phyloP scores from a whole-genome alignment of 1,140 invertebrate genomes.

The Bombus soroeensis region DNA sequence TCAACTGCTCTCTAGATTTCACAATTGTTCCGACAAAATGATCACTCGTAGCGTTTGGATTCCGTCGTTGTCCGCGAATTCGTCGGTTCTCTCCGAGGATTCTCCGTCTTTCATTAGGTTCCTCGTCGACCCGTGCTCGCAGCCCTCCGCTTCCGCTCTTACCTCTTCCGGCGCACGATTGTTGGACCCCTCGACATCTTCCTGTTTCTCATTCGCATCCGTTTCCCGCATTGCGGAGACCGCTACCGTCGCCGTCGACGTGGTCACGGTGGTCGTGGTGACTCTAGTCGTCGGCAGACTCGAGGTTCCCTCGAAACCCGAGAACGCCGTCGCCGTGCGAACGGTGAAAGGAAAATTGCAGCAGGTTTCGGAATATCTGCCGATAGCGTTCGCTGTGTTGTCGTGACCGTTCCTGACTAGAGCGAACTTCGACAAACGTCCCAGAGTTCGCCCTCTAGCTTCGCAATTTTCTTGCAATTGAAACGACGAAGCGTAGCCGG shows the following conservation, averaged over 20 bases:
- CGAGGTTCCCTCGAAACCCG: neutral
- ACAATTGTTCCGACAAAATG: constrained; percentile 81
- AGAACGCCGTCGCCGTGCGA: neutral
- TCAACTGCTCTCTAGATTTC: constrained; percentile 56
- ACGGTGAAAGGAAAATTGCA: constrained; percentile 20
- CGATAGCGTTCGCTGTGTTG: neutral
- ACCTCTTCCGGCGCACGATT: constrained; percentile 69
- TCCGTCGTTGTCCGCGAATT: constrained; percentile 77
- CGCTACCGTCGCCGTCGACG: constrained; percentile 20
- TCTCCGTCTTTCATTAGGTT: constrained; percentile 73
- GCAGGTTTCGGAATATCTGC: constrained; percentile 28
- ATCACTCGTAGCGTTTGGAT: constrained; percentile 81
- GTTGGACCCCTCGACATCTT: neutral
- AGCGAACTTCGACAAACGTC: constrained; percentile 6
- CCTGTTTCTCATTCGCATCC: neutral
- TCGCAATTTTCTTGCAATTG: constrained; percentile 20
- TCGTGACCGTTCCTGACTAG: neutral
- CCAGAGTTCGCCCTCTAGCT: neutral
- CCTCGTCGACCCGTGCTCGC: constrained; percentile 76
- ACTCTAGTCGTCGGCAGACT: neutral
- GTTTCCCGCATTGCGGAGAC: constrained; percentile 13
- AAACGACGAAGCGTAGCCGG: constrained; percentile 5
- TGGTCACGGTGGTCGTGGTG: neutral
- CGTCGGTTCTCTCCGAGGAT: constrained; percentile 73
- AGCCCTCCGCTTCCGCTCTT: constrained; percentile 80